Conservation (phyloP, 2,797 vertebrate species). For the Takifugu ocellatus region DNA sequence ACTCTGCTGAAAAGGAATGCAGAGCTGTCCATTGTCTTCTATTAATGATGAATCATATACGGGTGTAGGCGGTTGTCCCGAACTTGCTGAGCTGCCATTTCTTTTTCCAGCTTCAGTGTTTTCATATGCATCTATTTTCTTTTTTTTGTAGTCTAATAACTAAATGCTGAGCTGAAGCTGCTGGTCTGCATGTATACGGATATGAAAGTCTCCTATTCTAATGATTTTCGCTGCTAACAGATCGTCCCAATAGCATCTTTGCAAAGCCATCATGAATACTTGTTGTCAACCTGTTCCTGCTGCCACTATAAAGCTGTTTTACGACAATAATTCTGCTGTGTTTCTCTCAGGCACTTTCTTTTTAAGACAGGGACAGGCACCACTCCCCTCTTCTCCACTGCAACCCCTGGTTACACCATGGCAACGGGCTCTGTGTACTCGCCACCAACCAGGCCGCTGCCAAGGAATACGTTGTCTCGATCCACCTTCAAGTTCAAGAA, state of each 20-base stretch:
- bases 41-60: neutral
- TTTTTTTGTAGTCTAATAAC: no score
- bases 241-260: no score
- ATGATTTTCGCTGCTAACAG: no score
- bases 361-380: conserved; percentile 99
- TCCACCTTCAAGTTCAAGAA: conserved; percentile 99
- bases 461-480: conserved; percentile 94
- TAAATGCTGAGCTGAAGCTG: no score
- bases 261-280: neutral
- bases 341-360: conserved; percentile 91
- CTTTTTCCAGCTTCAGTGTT: no score
- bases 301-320: neutral
- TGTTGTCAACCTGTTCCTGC: neutral
- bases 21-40: neutral
- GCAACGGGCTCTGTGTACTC: conserved; percentile 98
- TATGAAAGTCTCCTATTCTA: no score
- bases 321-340: neutral
- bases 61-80: neutral
- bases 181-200: no score
- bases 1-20: no score
- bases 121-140: no score
- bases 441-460: conserved; percentile 94
- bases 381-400: conserved; percentile 97
- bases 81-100: neutral
- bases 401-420: conserved; percentile 98